Evolutionary conservation across 1,140 invertebrate species (phyloP).

Genomic region (Alviniconcha marisindica): DNA sequence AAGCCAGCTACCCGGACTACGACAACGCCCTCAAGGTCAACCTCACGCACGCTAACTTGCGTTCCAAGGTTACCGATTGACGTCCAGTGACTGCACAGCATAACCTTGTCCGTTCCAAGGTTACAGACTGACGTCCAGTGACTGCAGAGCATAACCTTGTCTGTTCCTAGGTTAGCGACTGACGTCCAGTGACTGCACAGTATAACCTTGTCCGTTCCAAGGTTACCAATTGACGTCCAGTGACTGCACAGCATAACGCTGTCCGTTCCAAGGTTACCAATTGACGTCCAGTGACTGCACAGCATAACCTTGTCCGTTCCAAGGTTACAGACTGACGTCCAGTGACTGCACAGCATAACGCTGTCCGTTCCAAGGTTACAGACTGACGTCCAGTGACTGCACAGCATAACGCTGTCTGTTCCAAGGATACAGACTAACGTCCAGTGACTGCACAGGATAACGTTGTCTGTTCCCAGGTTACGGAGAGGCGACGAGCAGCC

Average conservation of each 20-base stretch:
- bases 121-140: slow-evolving; percentile 1
- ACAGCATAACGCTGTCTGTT: too few species aligned
- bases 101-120: background rate
- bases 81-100: too few species aligned
- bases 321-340: slow-evolving; percentile 24
- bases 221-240: background rate
- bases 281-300: background rate
- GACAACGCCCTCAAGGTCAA: background rate
- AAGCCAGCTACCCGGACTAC: slow-evolving; percentile 8
- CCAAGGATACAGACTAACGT: slow-evolving; percentile 25
- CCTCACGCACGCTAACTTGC: too few species aligned
- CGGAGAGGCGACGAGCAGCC: slow-evolving; percentile 21
- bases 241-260: too few species aligned
- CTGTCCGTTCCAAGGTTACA: slow-evolving; percentile 6
- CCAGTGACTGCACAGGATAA: too few species aligned
- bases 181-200: background rate
- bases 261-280: background rate
- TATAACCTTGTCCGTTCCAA: background rate
- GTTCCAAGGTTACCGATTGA: too few species aligned
- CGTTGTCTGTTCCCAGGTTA: slow-evolving; percentile 10
- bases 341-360: too few species aligned
- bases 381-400: slow-evolving; percentile 1
- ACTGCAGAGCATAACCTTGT: slow-evolving; percentile 2
- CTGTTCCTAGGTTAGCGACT: slow-evolving; percentile 21
- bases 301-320: too few species aligned